These are phyloP conservation scores for Papilio demoleus DNA, from an alignment of 2,888 invertebrate species.

Conservation along the genomic window DNA sequence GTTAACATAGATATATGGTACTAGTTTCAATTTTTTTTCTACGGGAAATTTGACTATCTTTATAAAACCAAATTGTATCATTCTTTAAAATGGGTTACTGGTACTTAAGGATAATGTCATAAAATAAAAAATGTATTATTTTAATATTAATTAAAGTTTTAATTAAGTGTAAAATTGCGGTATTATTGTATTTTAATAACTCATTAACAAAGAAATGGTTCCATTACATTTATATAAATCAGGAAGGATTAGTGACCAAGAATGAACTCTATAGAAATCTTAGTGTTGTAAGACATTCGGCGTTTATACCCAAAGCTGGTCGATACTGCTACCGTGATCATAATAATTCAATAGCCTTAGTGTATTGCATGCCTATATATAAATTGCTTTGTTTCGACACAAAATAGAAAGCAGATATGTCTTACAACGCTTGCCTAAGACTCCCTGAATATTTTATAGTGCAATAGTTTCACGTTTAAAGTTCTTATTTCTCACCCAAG, in stretches of 20 bases:
- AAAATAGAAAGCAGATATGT: conserved; percentile 27
- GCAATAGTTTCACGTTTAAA: background rate
- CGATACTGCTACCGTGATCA: conserved; percentile 11
- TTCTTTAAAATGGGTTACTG: too few relatives aligned
- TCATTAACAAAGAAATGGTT: too few relatives aligned
- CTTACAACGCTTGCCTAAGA: conserved; percentile 39
- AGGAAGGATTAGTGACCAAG: background rate
- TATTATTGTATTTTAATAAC: too few relatives aligned
- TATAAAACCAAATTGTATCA: too few relatives aligned
- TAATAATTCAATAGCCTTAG: conserved; percentile 14
- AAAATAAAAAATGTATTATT: too few relatives aligned
- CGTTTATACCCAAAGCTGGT: background rate
- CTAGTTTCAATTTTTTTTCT: too few relatives aligned
- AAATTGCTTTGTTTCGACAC: conserved; percentile 27
- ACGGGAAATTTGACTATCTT: too few relatives aligned
- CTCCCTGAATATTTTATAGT: conserved; percentile 39
- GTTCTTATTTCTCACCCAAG: background rate
- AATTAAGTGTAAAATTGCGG: too few relatives aligned
- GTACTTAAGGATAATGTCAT: too few relatives aligned
- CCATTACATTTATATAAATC: background rate
- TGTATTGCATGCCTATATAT: conserved; percentile 19
- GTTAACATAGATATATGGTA: too few relatives aligned
- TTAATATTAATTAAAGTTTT: too few relatives aligned
- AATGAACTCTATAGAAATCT: background rate
- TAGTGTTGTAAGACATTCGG: background rate